Percentiles rank a stretch among this genome's conserved stretches.
phyloP scores from a whole-genome alignment of 2,888 invertebrate genomes.

The Hyposoter dolosus region DNA sequence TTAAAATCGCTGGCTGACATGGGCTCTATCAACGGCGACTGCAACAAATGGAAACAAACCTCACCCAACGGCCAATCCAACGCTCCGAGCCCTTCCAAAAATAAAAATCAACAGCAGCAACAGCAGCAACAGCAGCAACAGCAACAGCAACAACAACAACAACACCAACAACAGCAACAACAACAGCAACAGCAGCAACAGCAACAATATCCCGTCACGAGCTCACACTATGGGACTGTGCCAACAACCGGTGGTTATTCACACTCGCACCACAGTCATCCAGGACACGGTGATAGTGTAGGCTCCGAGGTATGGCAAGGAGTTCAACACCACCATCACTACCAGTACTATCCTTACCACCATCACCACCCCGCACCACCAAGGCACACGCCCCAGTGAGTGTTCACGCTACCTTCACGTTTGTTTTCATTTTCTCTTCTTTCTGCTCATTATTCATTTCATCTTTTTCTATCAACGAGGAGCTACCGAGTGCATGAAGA shows the following conservation, averaged over 20 bases:
- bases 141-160: conserved; percentile 78
- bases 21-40: conserved; percentile 85
- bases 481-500: no score
- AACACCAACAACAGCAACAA: conserved; percentile 74
- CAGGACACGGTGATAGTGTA: conserved; percentile 82
- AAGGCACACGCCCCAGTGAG: conserved; percentile 87
- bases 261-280: conserved; percentile 81
- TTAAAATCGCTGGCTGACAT: conserved; percentile 85
- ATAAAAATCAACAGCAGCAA: conserved; percentile 75
- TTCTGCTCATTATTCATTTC: not conserved
- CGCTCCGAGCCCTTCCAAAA: conserved; percentile 83
- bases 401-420: conserved; percentile 85
- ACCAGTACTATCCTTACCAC: conserved; percentile 89
- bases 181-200: conserved; percentile 74
- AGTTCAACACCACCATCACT: conserved; percentile 87
- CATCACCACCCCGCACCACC: conserved; percentile 86
- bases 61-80: conserved; percentile 79
- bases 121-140: conserved; percentile 81
- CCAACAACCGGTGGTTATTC: conserved; percentile 78
- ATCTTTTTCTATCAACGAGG: not conserved
- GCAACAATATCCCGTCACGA: conserved; percentile 81
- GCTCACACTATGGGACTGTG: conserved; percentile 79
- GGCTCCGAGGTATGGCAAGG: conserved; percentile 88
- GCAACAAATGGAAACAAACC: conserved; percentile 84
- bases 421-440: conserved; percentile 70